A percentile compares a stretch with the other conserved stretches of the same genome.
phyloP scores from a whole-genome alignment of 2,113 vertebrate genomes.

The Mustelus asterias region DNA sequence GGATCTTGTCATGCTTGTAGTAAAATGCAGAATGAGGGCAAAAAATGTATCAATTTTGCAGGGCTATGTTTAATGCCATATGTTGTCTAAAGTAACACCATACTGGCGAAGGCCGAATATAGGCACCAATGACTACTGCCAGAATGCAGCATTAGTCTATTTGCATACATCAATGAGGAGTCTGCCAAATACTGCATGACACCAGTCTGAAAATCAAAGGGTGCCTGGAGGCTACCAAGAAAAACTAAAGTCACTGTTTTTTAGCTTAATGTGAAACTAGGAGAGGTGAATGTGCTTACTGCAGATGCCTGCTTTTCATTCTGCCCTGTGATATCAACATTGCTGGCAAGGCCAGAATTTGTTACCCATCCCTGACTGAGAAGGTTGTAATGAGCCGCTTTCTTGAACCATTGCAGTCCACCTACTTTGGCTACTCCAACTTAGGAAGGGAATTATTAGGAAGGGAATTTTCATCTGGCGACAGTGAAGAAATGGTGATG shows the following conservation, averaged over 20 bases:
- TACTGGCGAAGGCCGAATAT: too few species aligned
- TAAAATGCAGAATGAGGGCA: not conserved
- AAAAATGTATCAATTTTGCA: not conserved
- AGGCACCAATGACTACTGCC: not conserved
- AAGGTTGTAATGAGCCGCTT: too few species aligned
- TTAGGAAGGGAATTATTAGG: too few species aligned
- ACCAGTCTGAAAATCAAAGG: not conserved
- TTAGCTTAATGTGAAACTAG: too few species aligned
- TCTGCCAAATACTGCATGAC: not conserved
- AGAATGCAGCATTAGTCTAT: not conserved
- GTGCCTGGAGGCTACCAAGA: not conserved
- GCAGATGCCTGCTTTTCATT: not conserved
- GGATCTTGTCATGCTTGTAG: not conserved
- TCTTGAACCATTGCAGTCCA: not conserved
- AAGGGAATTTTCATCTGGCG: too few species aligned
- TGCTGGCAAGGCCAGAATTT: too few species aligned
- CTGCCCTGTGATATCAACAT: not conserved
- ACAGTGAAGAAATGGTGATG: too few species aligned
- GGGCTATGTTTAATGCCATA: not conserved
- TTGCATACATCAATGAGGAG: not conserved
- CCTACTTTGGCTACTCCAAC: too few species aligned
- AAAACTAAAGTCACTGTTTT: not conserved
- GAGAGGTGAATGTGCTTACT: too few species aligned
- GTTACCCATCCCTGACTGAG: too few species aligned
- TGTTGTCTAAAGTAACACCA: not conserved